Base-by-base conservation (phyloP, 2,113 vertebrate genomes). In the Dissostichus mawsoni region DNA sequence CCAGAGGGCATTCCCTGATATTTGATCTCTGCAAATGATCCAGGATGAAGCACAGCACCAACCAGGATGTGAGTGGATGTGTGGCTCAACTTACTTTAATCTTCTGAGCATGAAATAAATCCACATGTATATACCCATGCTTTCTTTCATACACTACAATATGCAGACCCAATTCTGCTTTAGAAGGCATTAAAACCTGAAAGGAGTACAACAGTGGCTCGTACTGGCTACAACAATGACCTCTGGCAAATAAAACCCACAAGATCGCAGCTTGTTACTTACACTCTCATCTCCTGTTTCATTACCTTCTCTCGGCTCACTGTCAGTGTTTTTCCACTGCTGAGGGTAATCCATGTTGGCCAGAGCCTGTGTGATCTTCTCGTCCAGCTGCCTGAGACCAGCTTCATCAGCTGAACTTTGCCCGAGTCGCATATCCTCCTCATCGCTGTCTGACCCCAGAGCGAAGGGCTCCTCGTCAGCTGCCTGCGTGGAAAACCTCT, bases 281-380 rank as follows among this genome's bases (percentile, higher is more conserved):
- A 8, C 23, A 70, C 76, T 62, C 74, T 12, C 41, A 61, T 53
- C 23, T 71, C 16, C 48, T 61, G 2, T 62, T 71, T 74, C 67
- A 18, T 83, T 90, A 89, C 87, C 84, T 81, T 90, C 90, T 76
- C 84, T 81, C 14, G 90, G 82, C 74, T 82, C 89, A 57, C 57
- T 87, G 73, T 94, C 93, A 6, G 92, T 48, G 74, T 94, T 76
- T 59, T 92, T 96, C 96, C 96, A 98, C n/a, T 92, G 87, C 4
- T 63, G 82, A 11, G 93, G 94, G 74, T 94, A 91, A 66, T 95
- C 95, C 90, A 96, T 87, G 84, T 96, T 95, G 55, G 95, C 94
- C 89, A 96, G 4, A 0, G 96, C 96, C 89, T 93, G 89, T 56
- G 95, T 94, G 5, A 94, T 89, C 55, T 56, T 87, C 83, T 95